Percentiles rank a stretch among this genome's conserved stretches.
phyloP scores from a whole-genome alignment of 2,888 invertebrate species.

The Uropetala carovei region DNA sequence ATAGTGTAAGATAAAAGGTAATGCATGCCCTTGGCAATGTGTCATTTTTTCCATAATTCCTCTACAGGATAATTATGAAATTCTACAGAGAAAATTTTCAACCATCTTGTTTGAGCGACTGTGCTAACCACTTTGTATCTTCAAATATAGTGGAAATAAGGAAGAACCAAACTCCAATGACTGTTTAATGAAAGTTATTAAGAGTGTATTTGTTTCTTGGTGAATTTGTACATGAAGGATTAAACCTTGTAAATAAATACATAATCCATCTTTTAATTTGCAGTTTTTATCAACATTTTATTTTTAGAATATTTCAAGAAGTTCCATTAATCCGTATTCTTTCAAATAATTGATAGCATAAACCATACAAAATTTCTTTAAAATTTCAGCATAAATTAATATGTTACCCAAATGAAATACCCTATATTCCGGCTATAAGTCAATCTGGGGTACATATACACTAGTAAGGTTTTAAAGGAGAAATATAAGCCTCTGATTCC shows the following conservation, averaged over 20 bases:
- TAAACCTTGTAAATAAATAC: conserved; percentile 64
- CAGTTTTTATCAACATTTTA: conserved; percentile 5
- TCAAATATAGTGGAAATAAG: conserved; percentile 62
- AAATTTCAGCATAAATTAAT: no score
- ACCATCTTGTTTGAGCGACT: conserved; percentile 64
- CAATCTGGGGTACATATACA: no score
- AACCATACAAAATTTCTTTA: no score
- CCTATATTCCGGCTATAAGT: no score
- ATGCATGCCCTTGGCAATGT: conserved; percentile 55
- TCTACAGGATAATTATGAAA: conserved; percentile 19
- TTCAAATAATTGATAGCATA: no score
- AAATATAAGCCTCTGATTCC: no score
- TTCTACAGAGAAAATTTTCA: conserved; percentile 47
- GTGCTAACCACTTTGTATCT: conserved; percentile 61
- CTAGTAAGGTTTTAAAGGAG: no score
- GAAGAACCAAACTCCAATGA: conserved; percentile 61
- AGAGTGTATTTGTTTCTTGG: conserved; percentile 64
- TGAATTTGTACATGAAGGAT: conserved; percentile 64
- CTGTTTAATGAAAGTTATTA: conserved; percentile 62
- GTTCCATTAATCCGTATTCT: no score
- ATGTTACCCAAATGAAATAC: no score
- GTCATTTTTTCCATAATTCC: conserved; percentile 59
- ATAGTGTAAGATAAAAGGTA: conserved; percentile 38
- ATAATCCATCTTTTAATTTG: conserved; percentile 62
- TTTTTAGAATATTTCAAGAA: no score